Evolutionary conservation across 1,140 invertebrate species (phyloP).

Genomic region (Theocolax elegans): DNA sequence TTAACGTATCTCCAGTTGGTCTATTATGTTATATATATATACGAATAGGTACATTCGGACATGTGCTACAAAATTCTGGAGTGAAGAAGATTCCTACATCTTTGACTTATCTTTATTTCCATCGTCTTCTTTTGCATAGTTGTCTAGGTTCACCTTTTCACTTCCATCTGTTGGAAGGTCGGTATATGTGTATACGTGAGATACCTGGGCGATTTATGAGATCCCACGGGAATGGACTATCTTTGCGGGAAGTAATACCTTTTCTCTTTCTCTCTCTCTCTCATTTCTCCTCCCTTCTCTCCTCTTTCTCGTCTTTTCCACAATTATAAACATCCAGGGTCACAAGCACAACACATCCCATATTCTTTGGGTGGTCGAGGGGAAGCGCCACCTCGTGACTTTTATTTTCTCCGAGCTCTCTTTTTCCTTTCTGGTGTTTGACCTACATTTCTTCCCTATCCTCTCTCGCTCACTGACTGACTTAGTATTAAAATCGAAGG

Average conservation of each 20-base stretch:
- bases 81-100: no score
- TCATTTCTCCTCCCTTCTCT: neutral
- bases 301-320: neutral
- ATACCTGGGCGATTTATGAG: constrained; percentile 26
- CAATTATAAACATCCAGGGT: no score
- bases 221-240: constrained; percentile 22
- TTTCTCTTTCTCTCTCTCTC: neutral
- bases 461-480: neutral
- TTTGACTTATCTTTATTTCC: no score
- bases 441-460: constrained; percentile 13
- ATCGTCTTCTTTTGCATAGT: no score
- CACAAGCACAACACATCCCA: neutral
- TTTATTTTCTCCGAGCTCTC: neutral
- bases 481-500: no score
- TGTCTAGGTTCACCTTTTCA: no score
- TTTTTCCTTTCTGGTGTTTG: constrained; percentile 38
- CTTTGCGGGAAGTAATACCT: constrained; percentile 14
- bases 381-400: neutral
- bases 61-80: no score
- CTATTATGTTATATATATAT: no score
- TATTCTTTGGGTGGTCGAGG: neutral
- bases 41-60: no score
- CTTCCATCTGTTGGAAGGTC: no score
- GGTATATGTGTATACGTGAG: neutral
- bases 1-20: no score